Conservation (phyloP, 2,113 vertebrate genomes). For the Brienomyrus brachyistius region DNA sequence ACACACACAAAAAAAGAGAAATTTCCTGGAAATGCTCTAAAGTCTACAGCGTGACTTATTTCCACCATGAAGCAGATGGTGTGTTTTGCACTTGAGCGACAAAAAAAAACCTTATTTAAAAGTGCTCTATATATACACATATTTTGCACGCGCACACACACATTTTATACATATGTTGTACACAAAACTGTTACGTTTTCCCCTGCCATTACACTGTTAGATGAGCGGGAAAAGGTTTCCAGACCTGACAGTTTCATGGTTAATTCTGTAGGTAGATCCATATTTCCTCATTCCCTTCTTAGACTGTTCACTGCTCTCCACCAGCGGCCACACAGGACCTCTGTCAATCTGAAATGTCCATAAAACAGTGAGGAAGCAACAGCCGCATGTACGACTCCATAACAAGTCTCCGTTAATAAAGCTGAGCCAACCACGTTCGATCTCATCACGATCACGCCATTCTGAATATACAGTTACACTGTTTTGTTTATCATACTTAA, state of each 20-base stretch:
- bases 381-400: not conserved
- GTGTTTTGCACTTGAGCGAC: not conserved
- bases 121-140: not conserved
- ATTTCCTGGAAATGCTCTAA: not conserved
- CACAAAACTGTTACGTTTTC: not conserved
- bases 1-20: not conserved
- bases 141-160: too few relatives aligned
- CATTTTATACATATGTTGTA: not conserved
- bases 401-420: not conserved
- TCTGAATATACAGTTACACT: not conserved
- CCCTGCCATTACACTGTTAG: not conserved
- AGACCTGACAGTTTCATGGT: not conserved
- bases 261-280: not conserved
- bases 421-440: not conserved
- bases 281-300: not conserved
- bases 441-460: not conserved
- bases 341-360: not conserved
- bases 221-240: not conserved
- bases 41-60: not conserved
- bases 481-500: not conserved
- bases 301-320: not conserved
- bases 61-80: not conserved
- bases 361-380: not conserved
- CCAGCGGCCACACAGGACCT: not conserved
- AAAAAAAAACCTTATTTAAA: not conserved